Conservation (phyloP, 2,797 vertebrate species). For the Eulemur coronatus region DNA sequence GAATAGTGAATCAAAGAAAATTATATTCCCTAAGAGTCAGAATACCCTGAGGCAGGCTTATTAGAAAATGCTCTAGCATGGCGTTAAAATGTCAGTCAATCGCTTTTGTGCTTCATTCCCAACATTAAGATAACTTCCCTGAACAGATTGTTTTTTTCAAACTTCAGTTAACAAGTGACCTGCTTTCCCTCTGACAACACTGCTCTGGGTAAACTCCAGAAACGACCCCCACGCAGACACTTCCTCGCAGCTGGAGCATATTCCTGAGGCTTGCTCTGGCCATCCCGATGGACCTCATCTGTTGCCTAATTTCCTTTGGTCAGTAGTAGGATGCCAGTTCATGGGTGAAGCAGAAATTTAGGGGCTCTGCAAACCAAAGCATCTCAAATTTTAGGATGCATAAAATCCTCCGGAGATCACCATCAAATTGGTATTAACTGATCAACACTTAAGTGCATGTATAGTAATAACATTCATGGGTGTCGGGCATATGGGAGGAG, state of each 20-base stretch:
- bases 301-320: neutral
- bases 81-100: conserved; percentile 22
- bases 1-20: conserved; percentile 26
- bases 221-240: neutral
- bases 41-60: neutral
- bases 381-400: neutral
- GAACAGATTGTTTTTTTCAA: neutral
- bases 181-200: neutral
- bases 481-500: too few relatives aligned
- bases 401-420: neutral
- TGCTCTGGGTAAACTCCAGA: neutral
- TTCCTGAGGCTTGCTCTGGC: neutral
- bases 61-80: neutral
- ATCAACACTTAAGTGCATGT: too few relatives aligned
- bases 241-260: neutral
- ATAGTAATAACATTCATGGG: too few relatives aligned
- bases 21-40: neutral
- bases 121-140: neutral
- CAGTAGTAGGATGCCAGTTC: neutral
- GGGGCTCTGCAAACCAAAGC: neutral
- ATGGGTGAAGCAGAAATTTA: neutral
- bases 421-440: too few relatives aligned
- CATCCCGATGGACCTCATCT: neutral
- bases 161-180: neutral
- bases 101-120: neutral